Base-by-base conservation (phyloP, 2,113 vertebrate genomes). In the zebrafish (Danio rerio) region DNA sequence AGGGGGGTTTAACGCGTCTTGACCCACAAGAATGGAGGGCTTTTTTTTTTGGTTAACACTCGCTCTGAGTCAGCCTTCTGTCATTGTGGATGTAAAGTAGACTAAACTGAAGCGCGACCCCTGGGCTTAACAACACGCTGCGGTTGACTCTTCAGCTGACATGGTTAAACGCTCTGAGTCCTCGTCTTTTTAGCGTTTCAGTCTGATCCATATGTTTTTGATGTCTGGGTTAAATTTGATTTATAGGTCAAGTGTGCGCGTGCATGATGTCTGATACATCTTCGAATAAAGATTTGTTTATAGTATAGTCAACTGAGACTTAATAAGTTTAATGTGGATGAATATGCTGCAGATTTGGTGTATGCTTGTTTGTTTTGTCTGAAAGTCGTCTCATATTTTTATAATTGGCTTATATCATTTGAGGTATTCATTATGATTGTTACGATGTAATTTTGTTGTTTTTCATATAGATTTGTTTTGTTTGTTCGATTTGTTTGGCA, bases 21-120 rank as follows among this genome's bases (percentile, higher is more conserved):
- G 68, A 69, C 62, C 21, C 72, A 85, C 55, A 53, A 59, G 77
- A 21, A 78, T 42, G 42, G 49, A 79, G 81, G 62, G 72, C 80
- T 65, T 81, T 88, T 55, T 83, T 84, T 31, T 31, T 31, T 31
- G 31, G 77, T 88, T 86, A 69, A 70, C 45, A 47, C 77, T 20
- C 50, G 49, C 45, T 55, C 47, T 13, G 65, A 21, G 55, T 74
- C 56, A 70, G 31, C 83, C 80, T 43, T 76, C 65, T 84, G 82
- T 59, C 82, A 53, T 31, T 52, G 21, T n/a, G 45, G 47, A 59
- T 78, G 65, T 71, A 80, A 79, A 82, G 63, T 80, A 77, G 55
- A 13, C 68, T 66, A 72, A 82, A 72, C 65, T 83, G 74, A 70
- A 83, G 43, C 1, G n/a, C 49, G 66, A 83, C 81, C 74, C 56